Conservation (phyloP, 2,797 vertebrate genomes). For the Gambusia yucatana region DNA sequence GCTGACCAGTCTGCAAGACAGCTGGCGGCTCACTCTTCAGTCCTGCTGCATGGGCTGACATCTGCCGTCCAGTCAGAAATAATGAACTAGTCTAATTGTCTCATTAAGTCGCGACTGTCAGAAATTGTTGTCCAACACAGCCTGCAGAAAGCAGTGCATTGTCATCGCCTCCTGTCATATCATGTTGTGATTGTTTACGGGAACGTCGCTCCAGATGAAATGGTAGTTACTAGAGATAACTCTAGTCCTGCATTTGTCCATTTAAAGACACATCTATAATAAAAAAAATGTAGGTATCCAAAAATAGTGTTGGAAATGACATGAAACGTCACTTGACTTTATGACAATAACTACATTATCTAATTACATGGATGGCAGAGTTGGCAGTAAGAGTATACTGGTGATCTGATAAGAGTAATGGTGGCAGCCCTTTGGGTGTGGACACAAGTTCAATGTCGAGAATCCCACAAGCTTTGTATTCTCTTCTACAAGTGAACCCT, state of each 20-base stretch:
- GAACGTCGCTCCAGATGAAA: neutral
- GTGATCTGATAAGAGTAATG: neutral
- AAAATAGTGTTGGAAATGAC: neutral
- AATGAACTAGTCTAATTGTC: constrained; percentile 14
- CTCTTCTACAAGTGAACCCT: neutral
- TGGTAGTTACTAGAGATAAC: neutral
- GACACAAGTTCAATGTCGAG: neutral
- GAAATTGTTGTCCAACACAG: constrained; percentile 4
- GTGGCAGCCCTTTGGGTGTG: neutral
- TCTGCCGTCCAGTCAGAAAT: constrained; percentile 13
- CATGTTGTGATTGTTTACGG: neutral
- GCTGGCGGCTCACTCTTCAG: constrained; percentile 9
- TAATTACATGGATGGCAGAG: neutral
- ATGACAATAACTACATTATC: neutral
- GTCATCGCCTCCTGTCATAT: neutral
- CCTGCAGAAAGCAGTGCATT: neutral
- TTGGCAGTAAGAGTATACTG: neutral
- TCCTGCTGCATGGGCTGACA: constrained; percentile 12
- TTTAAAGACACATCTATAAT: neutral
- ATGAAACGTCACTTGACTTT: neutral
- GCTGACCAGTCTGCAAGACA: constrained; percentile 9
- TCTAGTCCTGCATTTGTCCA: neutral
- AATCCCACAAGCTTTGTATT: neutral
- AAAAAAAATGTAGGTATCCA: neutral
- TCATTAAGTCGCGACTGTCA: constrained; percentile 10